Base-by-base conservation (phyloP, 2,113 vertebrate genomes). In the Sylvietta virens region DNA sequence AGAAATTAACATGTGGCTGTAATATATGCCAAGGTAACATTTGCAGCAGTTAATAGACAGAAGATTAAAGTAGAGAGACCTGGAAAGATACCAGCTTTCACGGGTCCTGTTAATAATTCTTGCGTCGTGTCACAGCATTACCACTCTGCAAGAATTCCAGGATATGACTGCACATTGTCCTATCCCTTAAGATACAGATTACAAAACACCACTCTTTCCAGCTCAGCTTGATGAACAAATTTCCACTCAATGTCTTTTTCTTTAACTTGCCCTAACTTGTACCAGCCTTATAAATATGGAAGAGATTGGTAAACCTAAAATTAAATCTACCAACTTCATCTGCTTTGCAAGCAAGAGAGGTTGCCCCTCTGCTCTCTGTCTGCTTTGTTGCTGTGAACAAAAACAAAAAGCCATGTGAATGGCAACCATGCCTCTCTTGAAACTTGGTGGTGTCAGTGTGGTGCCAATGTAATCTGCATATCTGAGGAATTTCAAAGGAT, bases 251-350 rank as follows among this genome's bases (percentile, higher is more conserved):
- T 69, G 28, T 84, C 31, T 76, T 94, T 90, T 76, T 74, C 28
- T 93, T 81, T 61, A 73, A 39, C 86, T 88, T 90, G 81, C 19
- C 48, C 53, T 83, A 54, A 73, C 90, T 88, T 76, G 53, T 58
- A 69, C 11, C 20, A 89, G 13, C 37, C 66, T 95, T 65, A 91
- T 92, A 95, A 96, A 97, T 96, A 96, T 77, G 88, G 58, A 95
- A 92, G 57, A 67, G 10, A 58, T n/a, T 40, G 7, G 42, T 40
- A 58, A 69, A 1, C 35, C 48, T 95, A 91, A 93, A 94, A 93
- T 93, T 71, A 91, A 88, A 81, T 56, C 61, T 95, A 81, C 40
- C 45, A 42, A 27, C 26, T 74, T 94, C 48, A 35, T 79, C 44
- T 74, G 48, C 28, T 90, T 89, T 80, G 48, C 18, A 85, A 70